These are phyloP conservation scores for Condylura cristata DNA, from an alignment of 2,113 vertebrate genomes.

Conservation along the genomic window DNA sequence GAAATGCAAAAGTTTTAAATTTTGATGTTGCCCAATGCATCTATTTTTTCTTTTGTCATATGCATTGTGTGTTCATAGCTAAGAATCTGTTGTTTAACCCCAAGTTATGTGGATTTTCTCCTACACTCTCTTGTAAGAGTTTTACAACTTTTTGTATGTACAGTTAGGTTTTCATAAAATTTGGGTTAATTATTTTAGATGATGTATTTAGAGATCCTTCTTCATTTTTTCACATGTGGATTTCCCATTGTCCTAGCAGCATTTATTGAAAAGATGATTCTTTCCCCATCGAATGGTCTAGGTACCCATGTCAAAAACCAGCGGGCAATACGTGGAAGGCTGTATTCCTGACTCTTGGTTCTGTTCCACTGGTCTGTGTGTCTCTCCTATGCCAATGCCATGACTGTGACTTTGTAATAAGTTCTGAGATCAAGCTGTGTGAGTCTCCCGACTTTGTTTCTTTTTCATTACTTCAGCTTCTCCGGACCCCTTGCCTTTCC, in stretches of 20 bases:
- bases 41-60: neutral
- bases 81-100: neutral
- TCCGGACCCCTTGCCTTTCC: neutral
- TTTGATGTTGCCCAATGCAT: neutral
- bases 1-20: neutral
- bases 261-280: fast-evolving
- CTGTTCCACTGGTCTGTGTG: no score
- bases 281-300: neutral
- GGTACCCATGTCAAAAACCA: no score
- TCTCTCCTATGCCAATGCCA: fast-evolving
- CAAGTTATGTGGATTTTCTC: neutral
- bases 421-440: neutral
- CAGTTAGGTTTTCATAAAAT: no score
- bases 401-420: neutral
- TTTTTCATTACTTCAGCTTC: neutral
- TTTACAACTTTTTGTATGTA: no score
- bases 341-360: neutral
- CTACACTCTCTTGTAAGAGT: neutral
- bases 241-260: fast-evolving
- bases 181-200: neutral
- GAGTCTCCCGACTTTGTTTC: neutral
- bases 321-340: fast-evolving
- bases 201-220: no score
- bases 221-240: neutral
- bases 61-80: no score